These are phyloP conservation scores for Lasius fuliginosus DNA, from an alignment of 2,888 invertebrate genomes.

Conservation along the genomic window DNA sequence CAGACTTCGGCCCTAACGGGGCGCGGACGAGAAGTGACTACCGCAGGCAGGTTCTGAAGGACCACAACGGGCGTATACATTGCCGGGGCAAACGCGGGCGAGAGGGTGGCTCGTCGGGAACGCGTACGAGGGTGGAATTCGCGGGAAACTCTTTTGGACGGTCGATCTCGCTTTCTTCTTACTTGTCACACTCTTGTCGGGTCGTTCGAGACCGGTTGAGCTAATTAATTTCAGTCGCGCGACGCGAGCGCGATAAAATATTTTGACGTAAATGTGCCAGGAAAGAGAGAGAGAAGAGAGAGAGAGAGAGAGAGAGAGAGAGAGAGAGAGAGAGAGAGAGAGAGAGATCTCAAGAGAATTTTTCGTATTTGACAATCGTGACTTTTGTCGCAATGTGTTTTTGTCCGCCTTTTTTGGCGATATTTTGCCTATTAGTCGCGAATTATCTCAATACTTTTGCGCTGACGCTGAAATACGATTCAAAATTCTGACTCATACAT, in stretches of 20 bases:
- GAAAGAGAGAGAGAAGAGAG: neutral
- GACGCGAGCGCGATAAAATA: neutral
- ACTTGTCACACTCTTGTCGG: neutral
- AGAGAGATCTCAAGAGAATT: neutral
- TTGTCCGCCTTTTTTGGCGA: neutral
- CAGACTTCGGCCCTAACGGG: slow-evolving; percentile 70
- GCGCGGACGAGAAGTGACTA: slow-evolving; percentile 71
- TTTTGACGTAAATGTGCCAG: neutral
- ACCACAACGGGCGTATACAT: slow-evolving; percentile 60
- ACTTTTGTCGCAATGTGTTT: neutral
- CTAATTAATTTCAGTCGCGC: slow-evolving; percentile 36
- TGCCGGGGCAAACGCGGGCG: slow-evolving; percentile 45
- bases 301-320: neutral
- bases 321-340: neutral
- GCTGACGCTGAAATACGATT: slow-evolving; percentile 15
- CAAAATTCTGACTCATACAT: slow-evolving; percentile 1
- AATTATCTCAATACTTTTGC: neutral
- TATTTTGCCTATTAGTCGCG: neutral
- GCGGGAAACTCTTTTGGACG: slow-evolving; percentile 45
- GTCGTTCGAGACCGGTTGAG: slow-evolving; percentile 28
- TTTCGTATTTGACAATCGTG: neutral
- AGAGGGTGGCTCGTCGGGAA: slow-evolving; percentile 26
- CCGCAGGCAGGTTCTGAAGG: slow-evolving; percentile 69
- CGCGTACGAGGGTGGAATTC: slow-evolving; percentile 51
- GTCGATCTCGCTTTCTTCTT: slow-evolving; percentile 35